Evolutionary conservation across 2,113 vertebrate species (phyloP).

Genomic region (Isichthys henryi): DNA sequence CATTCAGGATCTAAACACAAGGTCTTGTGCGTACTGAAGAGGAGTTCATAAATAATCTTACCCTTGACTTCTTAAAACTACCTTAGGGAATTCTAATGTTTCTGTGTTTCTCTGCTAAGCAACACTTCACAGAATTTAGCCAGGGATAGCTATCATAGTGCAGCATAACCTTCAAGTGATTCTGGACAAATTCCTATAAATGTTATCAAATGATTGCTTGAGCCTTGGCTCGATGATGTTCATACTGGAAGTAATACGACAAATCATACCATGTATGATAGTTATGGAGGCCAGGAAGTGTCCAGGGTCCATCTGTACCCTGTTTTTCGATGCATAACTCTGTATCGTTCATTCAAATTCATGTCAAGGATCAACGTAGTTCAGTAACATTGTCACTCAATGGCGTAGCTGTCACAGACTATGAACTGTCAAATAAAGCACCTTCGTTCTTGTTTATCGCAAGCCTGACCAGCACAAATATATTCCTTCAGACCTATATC

Average conservation of each 20-base stretch:
- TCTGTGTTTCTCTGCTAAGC: slow-evolving; percentile 16
- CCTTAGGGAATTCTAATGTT: background rate
- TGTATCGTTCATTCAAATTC: background rate
- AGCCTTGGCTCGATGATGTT: background rate
- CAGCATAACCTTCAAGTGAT: background rate
- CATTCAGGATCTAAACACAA: slow-evolving; percentile 1
- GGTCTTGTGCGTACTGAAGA: background rate
- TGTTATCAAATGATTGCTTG: background rate
- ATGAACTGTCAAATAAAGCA: background rate
- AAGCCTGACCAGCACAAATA: background rate
- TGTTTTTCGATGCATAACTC: background rate
- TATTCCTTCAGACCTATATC: background rate
- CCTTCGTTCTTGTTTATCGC: background rate
- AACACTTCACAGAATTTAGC: slow-evolving; percentile 1
- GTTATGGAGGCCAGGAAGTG: background rate
- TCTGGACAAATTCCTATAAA: background rate
- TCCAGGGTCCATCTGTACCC: background rate
- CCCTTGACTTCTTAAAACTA: background rate
- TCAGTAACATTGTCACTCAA: background rate
- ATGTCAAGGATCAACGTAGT: background rate
- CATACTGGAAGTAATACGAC: background rate
- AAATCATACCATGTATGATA: background rate
- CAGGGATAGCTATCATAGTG: background rate
- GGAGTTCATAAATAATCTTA: slow-evolving; percentile 6
- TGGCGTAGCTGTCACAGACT: background rate